Base-by-base conservation (phyloP, 2,888 invertebrate genomes). In the Zaprionus bogoriensis region DNA sequence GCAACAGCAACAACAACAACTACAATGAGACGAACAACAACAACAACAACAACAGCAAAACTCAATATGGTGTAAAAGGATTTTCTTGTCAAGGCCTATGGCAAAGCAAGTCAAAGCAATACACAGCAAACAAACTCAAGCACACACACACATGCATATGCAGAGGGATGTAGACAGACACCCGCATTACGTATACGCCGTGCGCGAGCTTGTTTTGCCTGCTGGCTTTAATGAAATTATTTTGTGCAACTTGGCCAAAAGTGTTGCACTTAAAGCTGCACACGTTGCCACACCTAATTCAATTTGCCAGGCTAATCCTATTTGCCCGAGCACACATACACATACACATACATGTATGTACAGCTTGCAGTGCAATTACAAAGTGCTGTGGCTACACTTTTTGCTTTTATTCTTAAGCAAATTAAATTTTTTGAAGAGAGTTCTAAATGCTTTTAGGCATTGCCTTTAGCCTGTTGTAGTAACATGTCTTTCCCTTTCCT, bases 51-150 rank as follows among this genome's bases (percentile, higher is more conserved):
- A 70, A 61, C 50, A 62, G 36, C 48, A 54, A 67, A 77, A 55
- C 74, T 67, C 74, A 74, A 77, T 77, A 45, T 79, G 77, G 51
- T 61, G 77, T 86, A 82, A 82, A 82, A 82, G 82, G 82, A 82
- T 82, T 82, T 82, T 63, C 87, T 84, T 82, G 87, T 82, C 68
- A 64, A 53, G 48, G 74, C 74, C 74, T 64, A 42, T 64, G 48
- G 72, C 77, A 63, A 62, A 67, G 59, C 62, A 65, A 80, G 66
- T 74, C 73, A 75, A 76, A 63, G 54, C 63, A 48, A 67, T 38
- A 55, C 59, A 65, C 61, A 63, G 62, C 30, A 58, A 39, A 52
- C 10, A 47, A 12, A 46, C 42, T 57, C 6, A 27, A 20, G 55
- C 7, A 22, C 32, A 55, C 14, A 53, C 54, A 59, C 46, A 66